Evolutionary conservation across 2,888 invertebrate genomes (phyloP).

Genomic region (Dastarcus helophoroides): DNA sequence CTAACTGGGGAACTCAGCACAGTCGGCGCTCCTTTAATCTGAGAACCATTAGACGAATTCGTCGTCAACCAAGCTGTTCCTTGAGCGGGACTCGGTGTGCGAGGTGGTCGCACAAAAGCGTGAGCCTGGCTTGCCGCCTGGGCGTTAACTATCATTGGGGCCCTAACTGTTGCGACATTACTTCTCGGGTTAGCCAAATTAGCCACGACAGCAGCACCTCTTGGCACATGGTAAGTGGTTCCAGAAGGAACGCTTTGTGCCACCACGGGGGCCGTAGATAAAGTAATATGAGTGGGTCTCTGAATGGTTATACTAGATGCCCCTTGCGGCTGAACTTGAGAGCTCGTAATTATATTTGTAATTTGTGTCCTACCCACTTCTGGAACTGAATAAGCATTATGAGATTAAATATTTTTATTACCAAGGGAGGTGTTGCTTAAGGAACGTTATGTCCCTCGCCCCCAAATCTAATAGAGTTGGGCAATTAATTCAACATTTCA

Average conservation of each 20-base stretch:
- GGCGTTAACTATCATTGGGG: slow-evolving; percentile 32
- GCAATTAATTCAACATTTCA: no score
- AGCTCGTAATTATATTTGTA: slow-evolving; percentile 15
- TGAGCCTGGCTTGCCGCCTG: slow-evolving; percentile 25
- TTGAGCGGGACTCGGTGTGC: slow-evolving; percentile 35
- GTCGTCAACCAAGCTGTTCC: slow-evolving; percentile 32
- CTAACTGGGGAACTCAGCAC: slow-evolving; percentile 33
- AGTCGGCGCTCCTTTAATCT: slow-evolving; percentile 34
- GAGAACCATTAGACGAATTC: slow-evolving; percentile 31
- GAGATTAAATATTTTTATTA: no score
- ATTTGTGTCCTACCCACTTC: slow-evolving; percentile 20
- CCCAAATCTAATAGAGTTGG: no score
- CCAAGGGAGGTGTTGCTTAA: no score
- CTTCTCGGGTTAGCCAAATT: slow-evolving; percentile 59
- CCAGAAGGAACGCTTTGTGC: slow-evolving; percentile 26
- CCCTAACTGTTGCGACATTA: slow-evolving; percentile 42
- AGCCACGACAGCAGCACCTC: slow-evolving; percentile 64
- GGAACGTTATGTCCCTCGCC: no score
- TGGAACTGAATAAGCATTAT: no score
- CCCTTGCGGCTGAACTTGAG: slow-evolving; percentile 21
- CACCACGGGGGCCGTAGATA: slow-evolving; percentile 30
- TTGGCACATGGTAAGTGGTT: slow-evolving; percentile 35
- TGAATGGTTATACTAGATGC: slow-evolving; percentile 27
- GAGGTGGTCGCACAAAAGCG: slow-evolving; percentile 31
- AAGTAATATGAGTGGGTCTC: slow-evolving; percentile 33